Evolutionary conservation across 2,797 vertebrate genomes (phyloP).

Genomic region (Sebastolobus alascanus): DNA sequence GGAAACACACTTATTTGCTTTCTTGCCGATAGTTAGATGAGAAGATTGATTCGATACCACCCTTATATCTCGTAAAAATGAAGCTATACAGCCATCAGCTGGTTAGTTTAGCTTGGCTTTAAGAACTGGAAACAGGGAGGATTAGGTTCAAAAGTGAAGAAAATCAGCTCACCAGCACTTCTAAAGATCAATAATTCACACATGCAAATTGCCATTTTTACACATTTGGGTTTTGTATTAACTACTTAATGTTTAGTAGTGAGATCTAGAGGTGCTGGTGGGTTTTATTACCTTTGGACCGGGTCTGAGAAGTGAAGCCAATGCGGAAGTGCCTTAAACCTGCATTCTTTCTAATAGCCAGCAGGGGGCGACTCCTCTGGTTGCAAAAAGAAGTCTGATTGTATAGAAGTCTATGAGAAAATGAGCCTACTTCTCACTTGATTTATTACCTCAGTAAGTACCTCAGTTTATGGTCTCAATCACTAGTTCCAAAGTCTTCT

Average conservation of each 20-base stretch:
- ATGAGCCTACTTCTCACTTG: too few species aligned
- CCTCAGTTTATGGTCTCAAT: too few species aligned
- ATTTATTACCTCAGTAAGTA: too few species aligned
- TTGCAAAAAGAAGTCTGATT: too few species aligned
- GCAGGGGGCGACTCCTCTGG: too few species aligned
- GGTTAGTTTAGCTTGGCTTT: neutral
- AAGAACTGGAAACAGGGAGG: neutral
- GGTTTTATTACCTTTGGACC: neutral
- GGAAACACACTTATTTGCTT: neutral
- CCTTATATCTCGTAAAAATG: neutral
- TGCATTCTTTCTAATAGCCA: too few species aligned
- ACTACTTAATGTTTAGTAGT: neutral
- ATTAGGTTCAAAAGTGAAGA: neutral
- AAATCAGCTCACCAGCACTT: neutral
- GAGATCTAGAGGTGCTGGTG: neutral
- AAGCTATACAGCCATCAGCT: neutral
- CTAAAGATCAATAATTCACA: neutral
- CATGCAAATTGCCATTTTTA: neutral
- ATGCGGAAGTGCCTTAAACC: too few species aligned
- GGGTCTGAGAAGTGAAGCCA: too few species aligned
- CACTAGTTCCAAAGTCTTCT: too few species aligned
- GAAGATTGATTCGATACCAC: neutral
- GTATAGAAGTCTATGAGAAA: too few species aligned
- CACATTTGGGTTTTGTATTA: neutral
- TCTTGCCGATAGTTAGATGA: neutral